Evolutionary conservation across 2,113 vertebrate species (phyloP).

Genomic region (Ophthalmolycus amberensis): DNA sequence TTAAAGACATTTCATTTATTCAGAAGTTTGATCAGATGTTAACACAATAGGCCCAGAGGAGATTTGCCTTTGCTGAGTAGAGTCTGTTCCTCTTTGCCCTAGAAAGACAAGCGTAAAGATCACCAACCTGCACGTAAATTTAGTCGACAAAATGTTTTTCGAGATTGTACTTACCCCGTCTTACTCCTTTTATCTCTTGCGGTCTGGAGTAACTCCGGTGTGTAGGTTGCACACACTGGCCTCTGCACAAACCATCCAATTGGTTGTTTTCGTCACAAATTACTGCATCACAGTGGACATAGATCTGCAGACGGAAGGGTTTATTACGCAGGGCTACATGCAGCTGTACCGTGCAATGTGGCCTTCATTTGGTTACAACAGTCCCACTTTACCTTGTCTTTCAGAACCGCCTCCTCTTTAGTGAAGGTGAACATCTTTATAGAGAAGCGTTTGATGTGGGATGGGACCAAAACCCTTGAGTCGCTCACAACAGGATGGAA

Average conservation of each 20-base stretch:
- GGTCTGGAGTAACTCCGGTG: not conserved
- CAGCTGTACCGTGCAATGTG: not conserved
- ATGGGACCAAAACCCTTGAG: slow-evolving; percentile 39
- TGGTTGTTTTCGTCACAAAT: slow-evolving; percentile 73
- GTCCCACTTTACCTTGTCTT: slow-evolving; percentile 62
- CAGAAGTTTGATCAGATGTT: slow-evolving; percentile 45
- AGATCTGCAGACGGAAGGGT: slow-evolving; percentile 63
- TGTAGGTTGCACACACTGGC: slow-evolving; percentile 60
- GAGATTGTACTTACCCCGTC: slow-evolving; percentile 30
- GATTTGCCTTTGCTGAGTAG: slow-evolving; percentile 6
- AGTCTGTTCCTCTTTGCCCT: slow-evolving; percentile 60
- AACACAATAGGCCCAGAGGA: slow-evolving; percentile 68
- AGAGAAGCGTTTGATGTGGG: slow-evolving; percentile 77
- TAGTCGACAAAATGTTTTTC: not conserved
- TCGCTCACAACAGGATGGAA: slow-evolving; percentile 63
- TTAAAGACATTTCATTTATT: slow-evolving; percentile 60
- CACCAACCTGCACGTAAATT: not conserved
- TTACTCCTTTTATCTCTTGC: not conserved
- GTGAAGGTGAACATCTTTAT: slow-evolving; percentile 80
- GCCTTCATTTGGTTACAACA: not conserved
- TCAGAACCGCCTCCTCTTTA: slow-evolving; percentile 51
- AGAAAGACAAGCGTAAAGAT: not conserved
- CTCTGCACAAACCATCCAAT: slow-evolving; percentile 63
- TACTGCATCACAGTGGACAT: slow-evolving; percentile 81
- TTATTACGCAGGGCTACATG: too few species aligned